phyloP scores from a whole-genome alignment of 1,140 invertebrate species.

The Diachasmimorpha longicaudata region DNA sequence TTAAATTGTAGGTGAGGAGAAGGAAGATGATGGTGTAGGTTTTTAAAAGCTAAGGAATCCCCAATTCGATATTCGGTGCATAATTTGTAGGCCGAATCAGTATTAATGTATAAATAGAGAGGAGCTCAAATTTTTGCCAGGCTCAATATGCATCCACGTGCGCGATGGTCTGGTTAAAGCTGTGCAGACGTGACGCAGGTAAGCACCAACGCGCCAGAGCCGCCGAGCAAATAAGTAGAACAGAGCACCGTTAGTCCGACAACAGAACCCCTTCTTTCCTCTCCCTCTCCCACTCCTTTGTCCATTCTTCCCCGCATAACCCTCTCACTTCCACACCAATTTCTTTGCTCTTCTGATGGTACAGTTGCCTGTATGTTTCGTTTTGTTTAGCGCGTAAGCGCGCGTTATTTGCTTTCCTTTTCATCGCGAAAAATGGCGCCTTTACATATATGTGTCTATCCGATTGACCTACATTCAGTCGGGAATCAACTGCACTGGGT shows the following conservation, averaged over 20 bases:
- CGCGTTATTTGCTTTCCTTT: constrained; percentile 59
- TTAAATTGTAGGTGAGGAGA: constrained; percentile 16
- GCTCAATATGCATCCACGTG: background rate
- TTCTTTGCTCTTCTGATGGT: background rate
- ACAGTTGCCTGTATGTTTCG: constrained; percentile 31
- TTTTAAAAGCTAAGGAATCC: background rate
- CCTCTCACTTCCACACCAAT: background rate
- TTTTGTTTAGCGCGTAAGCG: constrained; percentile 51
- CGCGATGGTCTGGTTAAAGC: constrained; percentile 1
- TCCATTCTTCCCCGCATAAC: background rate
- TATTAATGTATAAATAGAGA: background rate
- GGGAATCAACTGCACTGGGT: background rate
- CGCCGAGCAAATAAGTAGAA: constrained; percentile 49
- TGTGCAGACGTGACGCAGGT: constrained; percentile 34
- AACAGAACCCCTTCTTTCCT: constrained; percentile 33
- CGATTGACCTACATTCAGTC: constrained; percentile 48
- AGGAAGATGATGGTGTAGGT: background rate
- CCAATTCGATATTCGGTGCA: background rate
- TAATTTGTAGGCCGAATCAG: background rate
- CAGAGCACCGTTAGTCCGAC: constrained; percentile 59
- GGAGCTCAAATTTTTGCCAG: background rate
- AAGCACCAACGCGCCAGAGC: constrained; percentile 11
- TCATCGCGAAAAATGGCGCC: constrained; percentile 63
- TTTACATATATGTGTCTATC: constrained; percentile 51
- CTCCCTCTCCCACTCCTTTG: background rate